Conservation (phyloP, 92 coral and sea anemone genomes). For the Phenganax marumi region DNA sequence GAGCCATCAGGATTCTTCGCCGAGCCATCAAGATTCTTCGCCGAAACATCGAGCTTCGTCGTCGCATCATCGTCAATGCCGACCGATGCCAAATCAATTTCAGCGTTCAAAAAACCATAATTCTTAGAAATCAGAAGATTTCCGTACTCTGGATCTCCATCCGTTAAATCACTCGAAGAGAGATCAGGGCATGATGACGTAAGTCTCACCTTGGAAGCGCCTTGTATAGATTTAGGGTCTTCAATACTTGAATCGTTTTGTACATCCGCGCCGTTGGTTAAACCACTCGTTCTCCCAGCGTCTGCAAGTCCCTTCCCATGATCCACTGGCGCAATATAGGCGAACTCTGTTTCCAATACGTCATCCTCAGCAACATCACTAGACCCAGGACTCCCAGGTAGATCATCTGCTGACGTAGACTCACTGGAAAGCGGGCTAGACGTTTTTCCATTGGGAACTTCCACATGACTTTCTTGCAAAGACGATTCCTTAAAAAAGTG, state of each 20-base stretch:
- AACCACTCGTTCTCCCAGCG: not conserved
- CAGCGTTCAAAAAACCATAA: constrained; percentile 11
- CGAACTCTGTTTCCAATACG: constrained; percentile 13
- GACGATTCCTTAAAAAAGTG: constrained; percentile 2
- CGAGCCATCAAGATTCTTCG: not conserved
- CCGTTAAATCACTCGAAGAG: not conserved
- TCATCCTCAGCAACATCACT: not conserved
- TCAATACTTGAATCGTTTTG: not conserved
- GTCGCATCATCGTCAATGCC: constrained; percentile 11
- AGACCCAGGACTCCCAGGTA: constrained; percentile 12
- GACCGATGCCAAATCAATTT: not conserved
- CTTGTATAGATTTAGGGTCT: constrained; percentile 3
- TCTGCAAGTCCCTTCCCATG: not conserved
- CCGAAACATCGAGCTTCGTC: constrained; percentile 1
- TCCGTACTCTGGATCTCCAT: constrained; percentile 5
- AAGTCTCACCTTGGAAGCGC: not conserved
- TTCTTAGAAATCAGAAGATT: constrained; percentile 9
- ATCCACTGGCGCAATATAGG: constrained; percentile 20
- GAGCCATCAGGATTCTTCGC: not conserved
- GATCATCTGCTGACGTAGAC: not conserved
- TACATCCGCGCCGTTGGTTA: not conserved
- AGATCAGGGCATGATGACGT: constrained; percentile 3
- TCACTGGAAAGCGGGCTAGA: not conserved
- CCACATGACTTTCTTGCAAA: not conserved
- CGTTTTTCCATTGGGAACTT: not conserved